These are phyloP conservation scores for Chironomus striatipennis DNA, from an alignment of 1,140 invertebrate species.

Conservation along the genomic window DNA sequence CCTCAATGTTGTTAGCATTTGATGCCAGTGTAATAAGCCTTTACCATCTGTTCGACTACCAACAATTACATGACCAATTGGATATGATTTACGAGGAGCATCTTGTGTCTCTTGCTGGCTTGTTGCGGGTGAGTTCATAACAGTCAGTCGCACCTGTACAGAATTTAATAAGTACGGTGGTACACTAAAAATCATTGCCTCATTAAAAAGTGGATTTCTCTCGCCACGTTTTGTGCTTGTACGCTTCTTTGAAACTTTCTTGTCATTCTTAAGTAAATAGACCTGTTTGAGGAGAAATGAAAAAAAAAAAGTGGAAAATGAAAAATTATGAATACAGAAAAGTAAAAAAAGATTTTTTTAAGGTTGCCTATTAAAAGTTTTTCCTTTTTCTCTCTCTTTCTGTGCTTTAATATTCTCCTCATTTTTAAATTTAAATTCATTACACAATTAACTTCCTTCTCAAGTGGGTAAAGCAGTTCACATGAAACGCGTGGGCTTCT, in stretches of 20 bases:
- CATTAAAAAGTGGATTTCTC: slow-evolving; percentile 66
- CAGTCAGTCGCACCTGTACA: slow-evolving; percentile 61
- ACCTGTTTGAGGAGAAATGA: slow-evolving; percentile 48
- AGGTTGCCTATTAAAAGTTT: not conserved
- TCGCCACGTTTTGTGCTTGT: slow-evolving; percentile 61
- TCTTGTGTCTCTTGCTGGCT: slow-evolving; percentile 32
- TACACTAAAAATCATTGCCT: slow-evolving; percentile 69
- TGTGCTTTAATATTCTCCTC: not conserved
- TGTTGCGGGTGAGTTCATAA: slow-evolving; percentile 42
- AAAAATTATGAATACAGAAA: not conserved
- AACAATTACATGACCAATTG: slow-evolving; percentile 64
- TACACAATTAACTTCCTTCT: not conserved
- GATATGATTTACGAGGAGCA: slow-evolving; percentile 39
- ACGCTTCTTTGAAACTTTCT: slow-evolving; percentile 68
- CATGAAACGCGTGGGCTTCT: too few relatives aligned
- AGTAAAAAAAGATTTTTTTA: not conserved
- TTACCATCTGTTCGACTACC: slow-evolving; percentile 58
- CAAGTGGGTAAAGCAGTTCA: not conserved
- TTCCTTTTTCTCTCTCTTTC: not conserved
- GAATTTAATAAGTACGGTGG: slow-evolving; percentile 55
- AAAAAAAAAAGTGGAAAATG: slow-evolving; percentile 34
- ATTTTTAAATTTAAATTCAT: not conserved
- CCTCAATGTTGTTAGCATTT: slow-evolving; percentile 70
- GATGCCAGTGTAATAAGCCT: slow-evolving; percentile 69
- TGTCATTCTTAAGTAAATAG: slow-evolving; percentile 64